Conservation (phyloP, 1,140 invertebrate genomes). For the Heliothis virescens region DNA sequence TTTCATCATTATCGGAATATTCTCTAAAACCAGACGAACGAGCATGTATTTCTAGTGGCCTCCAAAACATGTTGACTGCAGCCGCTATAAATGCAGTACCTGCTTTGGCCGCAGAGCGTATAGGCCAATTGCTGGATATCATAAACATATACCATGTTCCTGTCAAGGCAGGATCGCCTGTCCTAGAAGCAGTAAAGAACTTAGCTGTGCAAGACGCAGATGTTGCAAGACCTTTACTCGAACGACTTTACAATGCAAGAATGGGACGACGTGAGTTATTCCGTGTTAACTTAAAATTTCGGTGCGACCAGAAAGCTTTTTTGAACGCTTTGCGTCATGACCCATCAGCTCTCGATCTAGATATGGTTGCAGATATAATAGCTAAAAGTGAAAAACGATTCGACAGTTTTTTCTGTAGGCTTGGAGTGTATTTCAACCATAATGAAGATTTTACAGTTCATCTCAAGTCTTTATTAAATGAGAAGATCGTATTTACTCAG, state of each 20-base stretch:
- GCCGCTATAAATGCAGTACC: too few species aligned
- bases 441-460: not conserved
- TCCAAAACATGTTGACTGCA: too few species aligned
- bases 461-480: not conserved
- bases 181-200: slow-evolving; percentile 37
- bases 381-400: slow-evolving; percentile 25
- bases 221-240: slow-evolving; percentile 50
- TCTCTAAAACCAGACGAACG: too few species aligned
- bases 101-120: too few species aligned
- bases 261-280: slow-evolving; percentile 64
- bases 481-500: not conserved
- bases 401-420: slow-evolving; percentile 61
- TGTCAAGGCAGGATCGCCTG: slow-evolving; percentile 2
- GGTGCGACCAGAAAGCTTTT: slow-evolving; percentile 59
- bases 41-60: too few species aligned
- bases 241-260: slow-evolving; percentile 55
- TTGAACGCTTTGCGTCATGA: slow-evolving; percentile 62
- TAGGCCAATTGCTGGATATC: too few species aligned
- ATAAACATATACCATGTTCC: slow-evolving; percentile 3
- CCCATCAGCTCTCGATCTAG: slow-evolving; percentile 21
- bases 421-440: slow-evolving; percentile 68
- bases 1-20: too few species aligned
- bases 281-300: slow-evolving; percentile 55
- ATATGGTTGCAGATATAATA: slow-evolving; percentile 38
- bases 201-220: slow-evolving; percentile 51